A percentile compares a stretch with the other conserved stretches of the same genome.
These are phyloP conservation scores for Agapornis roseicollis DNA, from an alignment of 2,113 vertebrate species.

Conservation along the genomic window DNA sequence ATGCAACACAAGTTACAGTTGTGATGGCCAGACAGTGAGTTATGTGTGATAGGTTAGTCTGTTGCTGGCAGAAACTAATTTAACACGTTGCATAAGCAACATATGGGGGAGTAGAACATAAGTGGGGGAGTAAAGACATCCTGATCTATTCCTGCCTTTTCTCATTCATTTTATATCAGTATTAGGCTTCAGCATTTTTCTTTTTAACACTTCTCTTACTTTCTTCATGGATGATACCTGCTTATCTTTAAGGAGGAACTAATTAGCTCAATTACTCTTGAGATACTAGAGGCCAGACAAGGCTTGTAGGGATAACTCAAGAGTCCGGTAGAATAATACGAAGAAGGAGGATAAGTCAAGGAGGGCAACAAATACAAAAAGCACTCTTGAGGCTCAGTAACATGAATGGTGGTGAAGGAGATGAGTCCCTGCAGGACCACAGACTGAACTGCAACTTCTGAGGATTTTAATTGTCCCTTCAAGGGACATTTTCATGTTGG, in stretches of 20 bases:
- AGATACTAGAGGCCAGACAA: neutral
- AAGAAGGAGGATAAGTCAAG: neutral
- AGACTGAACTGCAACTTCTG: neutral
- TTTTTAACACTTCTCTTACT: neutral
- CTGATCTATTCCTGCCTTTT: neutral
- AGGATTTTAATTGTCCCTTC: neutral
- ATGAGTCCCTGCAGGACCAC: neutral
- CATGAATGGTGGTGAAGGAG: neutral
- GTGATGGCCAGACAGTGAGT: neutral
- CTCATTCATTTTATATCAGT: neutral
- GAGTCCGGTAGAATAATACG: neutral
- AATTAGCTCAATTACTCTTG: neutral
- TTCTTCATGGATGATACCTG: neutral
- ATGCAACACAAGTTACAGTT: neutral
- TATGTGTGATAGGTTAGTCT: neutral
- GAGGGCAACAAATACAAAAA: neutral
- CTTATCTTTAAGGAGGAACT: neutral
- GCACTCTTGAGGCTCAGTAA: neutral
- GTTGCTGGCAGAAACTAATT: neutral
- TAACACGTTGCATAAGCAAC: neutral
- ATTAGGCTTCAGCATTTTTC: neutral
- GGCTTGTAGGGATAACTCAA: neutral
- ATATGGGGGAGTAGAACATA: neutral
- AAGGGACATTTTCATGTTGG: neutral
- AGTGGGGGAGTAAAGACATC: neutral